These are phyloP conservation scores for Gymnosoma rotundatum DNA, from an alignment of 2,888 invertebrate genomes.

Conservation along the genomic window DNA sequence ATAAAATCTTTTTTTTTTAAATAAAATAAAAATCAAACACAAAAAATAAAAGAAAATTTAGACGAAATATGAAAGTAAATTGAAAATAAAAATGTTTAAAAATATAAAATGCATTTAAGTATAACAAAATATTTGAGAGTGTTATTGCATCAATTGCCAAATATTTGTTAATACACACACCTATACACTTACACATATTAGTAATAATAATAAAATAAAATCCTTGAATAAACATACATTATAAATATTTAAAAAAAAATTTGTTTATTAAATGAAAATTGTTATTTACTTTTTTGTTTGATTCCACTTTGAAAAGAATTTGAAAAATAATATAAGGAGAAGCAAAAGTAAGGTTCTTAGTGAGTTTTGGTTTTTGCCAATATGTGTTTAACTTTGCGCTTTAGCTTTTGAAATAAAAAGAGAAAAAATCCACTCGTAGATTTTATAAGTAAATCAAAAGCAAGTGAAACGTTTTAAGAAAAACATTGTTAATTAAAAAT, in stretches of 20 bases:
- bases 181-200: not conserved
- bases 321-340: too few relatives aligned
- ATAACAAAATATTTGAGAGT: conserved; percentile 55
- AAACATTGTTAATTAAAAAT: not conserved
- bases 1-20: conserved; percentile 19
- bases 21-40: not conserved
- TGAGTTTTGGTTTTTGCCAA: too few relatives aligned
- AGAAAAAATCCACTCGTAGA: not conserved
- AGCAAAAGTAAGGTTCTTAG: not conserved
- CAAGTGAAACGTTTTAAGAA: not conserved
- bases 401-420: conserved; percentile 26
- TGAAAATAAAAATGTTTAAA: conserved; percentile 34
- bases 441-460: not conserved
- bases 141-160: conserved; percentile 62
- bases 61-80: conserved; percentile 7
- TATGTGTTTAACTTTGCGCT: too few relatives aligned
- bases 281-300: conserved; percentile 3
- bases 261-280: not conserved
- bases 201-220: not conserved
- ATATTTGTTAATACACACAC: conserved; percentile 36
- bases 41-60: not conserved
- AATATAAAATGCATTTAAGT: conserved; percentile 56
- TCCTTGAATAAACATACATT: conserved; percentile 11
- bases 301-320: too few relatives aligned
- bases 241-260: conserved; percentile 46